phyloP scores from a whole-genome alignment of 2,113 vertebrate species.

The Chaenocephalus aceratus region DNA sequence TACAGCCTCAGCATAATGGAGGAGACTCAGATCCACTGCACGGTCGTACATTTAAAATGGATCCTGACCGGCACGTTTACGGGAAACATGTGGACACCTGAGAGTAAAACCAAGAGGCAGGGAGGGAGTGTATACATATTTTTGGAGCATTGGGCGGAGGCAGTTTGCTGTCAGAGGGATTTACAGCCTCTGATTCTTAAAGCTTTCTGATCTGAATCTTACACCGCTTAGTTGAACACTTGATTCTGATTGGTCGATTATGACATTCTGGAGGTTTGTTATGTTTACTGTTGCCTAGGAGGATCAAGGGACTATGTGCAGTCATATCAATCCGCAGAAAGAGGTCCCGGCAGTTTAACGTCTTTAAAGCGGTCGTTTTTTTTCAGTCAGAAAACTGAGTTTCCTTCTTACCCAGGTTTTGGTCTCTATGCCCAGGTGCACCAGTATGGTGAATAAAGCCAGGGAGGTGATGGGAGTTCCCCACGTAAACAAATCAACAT shows the following conservation, averaged over 20 bases:
- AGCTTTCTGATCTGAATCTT: constrained; percentile 50
- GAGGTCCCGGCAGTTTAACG: too few species aligned
- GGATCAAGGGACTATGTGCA: too few species aligned
- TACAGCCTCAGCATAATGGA: constrained; percentile 69
- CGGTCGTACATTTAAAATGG: constrained; percentile 59
- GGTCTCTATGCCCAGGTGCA: constrained; percentile 96
- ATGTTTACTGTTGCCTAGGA: too few species aligned
- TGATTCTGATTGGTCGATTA: too few species aligned
- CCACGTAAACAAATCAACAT: constrained; percentile 95
- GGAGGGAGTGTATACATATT: background rate
- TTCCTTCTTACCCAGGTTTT: constrained; percentile 94
- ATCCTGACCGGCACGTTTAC: constrained; percentile 25
- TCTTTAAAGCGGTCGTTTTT: too few species aligned
- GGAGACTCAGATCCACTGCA: constrained; percentile 62
- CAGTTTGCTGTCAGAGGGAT: constrained; percentile 44
- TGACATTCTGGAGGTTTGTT: too few species aligned
- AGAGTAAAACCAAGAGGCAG: background rate
- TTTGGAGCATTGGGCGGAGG: background rate
- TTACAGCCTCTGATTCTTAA: constrained; percentile 33
- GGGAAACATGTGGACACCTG: background rate
- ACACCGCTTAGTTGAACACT: too few species aligned
- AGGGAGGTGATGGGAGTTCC: constrained; percentile 93
- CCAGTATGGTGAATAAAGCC: constrained; percentile 93
- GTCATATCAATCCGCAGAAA: too few species aligned
- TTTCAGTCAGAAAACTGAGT: too few species aligned